Base-by-base conservation (phyloP, 2,888 invertebrate genomes). In the Pyrrhosoma nymphula region DNA sequence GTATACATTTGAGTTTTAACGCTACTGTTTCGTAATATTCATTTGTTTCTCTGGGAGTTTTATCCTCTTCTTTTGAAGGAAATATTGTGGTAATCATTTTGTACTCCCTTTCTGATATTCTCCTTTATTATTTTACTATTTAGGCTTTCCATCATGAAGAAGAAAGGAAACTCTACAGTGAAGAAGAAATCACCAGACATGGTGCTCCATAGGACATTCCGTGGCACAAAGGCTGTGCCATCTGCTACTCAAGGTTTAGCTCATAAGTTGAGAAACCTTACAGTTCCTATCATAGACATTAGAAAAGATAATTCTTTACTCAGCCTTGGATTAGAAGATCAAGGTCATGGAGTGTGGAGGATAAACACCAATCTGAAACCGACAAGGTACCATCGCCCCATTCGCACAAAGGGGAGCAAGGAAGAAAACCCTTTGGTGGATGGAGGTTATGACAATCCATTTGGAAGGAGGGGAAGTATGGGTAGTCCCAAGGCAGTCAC, bases 331-430 rank as follows among this genome's bases (percentile, higher is more conserved):
- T 55, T 63, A n/a, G 69, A 93, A 93, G 69, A 47, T 26, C 47
- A 69, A 4, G 93, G 93, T 14, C 69, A 69, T 69, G 93, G 69
- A 20, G 93, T 93, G 69, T 93, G 93, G 93, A 93, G 69, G n/a
- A 55, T 93, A 8, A 82, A 82, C 14, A 18, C 16, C 82, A 35
- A 82, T 10, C 30, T 35, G 35, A 82, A 82, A 6, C 82, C 30
- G 26, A 82, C 14, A 16, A 35, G 82, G 26, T 82, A 82, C 82
- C 82, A 35, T 35, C 82, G 82, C 2, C 82, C 30, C 18, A 82
- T 35, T 16, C 30, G 14, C 14, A 18, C 35, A 16, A 82, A 82
- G 82, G 16, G 35, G 35, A 16, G n/a, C 35, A 35, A 16, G 30
- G 35, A 82, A 82, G 35, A 82, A 69, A 26, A n/a, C n/a, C n/a